phyloP scores from a whole-genome alignment of 2,888 invertebrate genomes.

The Philereme vetulata region DNA sequence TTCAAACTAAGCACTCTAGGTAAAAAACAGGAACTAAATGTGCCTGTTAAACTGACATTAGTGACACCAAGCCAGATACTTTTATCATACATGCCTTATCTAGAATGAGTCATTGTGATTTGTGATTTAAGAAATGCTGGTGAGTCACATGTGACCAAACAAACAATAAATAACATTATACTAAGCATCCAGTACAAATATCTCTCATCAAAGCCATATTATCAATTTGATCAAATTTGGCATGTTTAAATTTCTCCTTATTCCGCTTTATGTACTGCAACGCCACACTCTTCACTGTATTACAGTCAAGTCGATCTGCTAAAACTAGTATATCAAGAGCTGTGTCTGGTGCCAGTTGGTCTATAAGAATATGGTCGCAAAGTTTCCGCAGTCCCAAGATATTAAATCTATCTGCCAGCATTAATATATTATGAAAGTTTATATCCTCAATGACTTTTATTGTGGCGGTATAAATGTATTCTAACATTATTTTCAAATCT shows the following conservation, averaged over 20 bases:
- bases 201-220: slow-evolving; percentile 62
- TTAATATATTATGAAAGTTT: slow-evolving; percentile 62
- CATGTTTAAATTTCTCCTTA: slow-evolving; percentile 50
- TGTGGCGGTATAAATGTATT: slow-evolving; percentile 71
- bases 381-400: slow-evolving; percentile 62
- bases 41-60: too few species aligned
- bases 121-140: too few species aligned
- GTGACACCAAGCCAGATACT: too few species aligned
- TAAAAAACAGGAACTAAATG: too few species aligned
- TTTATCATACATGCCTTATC: too few species aligned
- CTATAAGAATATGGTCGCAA: slow-evolving; percentile 57
- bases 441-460: slow-evolving; percentile 58
- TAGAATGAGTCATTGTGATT: too few species aligned
- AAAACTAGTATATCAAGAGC: slow-evolving; percentile 64
- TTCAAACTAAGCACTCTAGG: too few species aligned
- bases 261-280: slow-evolving; percentile 70
- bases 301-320: slow-evolving; percentile 68
- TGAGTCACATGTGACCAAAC: neutral
- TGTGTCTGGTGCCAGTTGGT: slow-evolving; percentile 60
- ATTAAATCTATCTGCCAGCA: slow-evolving; percentile 69
- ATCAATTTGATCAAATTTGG: slow-evolving; percentile 61
- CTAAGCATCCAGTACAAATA: slow-evolving; percentile 52
- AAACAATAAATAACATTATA: neutral
- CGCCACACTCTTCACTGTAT: slow-evolving; percentile 56
- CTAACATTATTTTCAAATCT: slow-evolving; percentile 63